These are phyloP conservation scores for Sisor rabdophorus DNA, from an alignment of 2,113 vertebrate genomes.

Conservation along the genomic window DNA sequence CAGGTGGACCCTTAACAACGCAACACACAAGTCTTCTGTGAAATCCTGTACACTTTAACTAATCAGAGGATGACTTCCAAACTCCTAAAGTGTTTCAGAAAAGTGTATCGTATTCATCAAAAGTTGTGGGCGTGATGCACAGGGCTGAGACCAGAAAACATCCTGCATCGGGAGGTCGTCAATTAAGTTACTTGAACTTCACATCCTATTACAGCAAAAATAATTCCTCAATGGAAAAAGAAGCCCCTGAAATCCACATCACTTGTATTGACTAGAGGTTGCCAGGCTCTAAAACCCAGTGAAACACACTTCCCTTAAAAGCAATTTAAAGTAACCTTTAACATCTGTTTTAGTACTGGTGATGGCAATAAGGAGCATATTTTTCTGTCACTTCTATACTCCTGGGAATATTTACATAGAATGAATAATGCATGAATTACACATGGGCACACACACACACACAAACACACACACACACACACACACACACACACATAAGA, in stretches of 20 bases:
- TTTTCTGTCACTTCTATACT: conserved; percentile 16
- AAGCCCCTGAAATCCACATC: neutral
- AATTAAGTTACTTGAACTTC: neutral
- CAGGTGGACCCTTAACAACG: too few relatives aligned
- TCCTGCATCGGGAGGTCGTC: neutral
- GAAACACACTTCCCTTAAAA: neutral
- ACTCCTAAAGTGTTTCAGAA: too few relatives aligned
- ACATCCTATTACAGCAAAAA: too few relatives aligned
- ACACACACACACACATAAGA: too few relatives aligned
- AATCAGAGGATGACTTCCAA: too few relatives aligned
- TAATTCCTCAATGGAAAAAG: neutral
- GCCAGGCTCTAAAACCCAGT: neutral
- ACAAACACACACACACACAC: too few relatives aligned
- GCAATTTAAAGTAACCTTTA: conserved; percentile 14
- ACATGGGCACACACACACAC: neutral
- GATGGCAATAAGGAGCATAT: conserved; percentile 6
- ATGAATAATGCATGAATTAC: conserved; percentile 15
- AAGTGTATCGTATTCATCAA: too few relatives aligned
- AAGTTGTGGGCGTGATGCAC: too few relatives aligned
- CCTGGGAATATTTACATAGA: conserved; percentile 27
- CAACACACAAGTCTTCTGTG: too few relatives aligned
- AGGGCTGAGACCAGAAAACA: too few relatives aligned
- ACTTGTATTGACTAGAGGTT: neutral
- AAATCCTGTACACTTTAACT: too few relatives aligned
- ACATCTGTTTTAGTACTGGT: neutral